Percentiles rank a stretch among this genome's conserved stretches.
Evolutionary conservation across 2,888 invertebrate genomes (phyloP).

Genomic region (Bellardia pandia): DNA sequence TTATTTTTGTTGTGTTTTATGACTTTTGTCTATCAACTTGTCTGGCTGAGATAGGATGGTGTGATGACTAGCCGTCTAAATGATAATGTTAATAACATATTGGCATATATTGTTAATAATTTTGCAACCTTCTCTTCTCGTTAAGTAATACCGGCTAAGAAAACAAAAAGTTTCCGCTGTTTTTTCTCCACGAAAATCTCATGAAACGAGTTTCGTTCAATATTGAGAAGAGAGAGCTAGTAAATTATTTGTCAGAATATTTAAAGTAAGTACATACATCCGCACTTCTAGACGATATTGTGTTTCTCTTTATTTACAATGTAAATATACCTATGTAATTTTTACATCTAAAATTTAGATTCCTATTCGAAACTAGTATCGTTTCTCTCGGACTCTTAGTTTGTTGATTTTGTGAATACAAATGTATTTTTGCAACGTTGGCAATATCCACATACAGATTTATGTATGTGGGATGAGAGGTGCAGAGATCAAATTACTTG

Average conservation of each 20-base stretch:
- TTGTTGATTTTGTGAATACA: background rate
- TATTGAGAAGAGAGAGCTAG: background rate
- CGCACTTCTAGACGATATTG: background rate
- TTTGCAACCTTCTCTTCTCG: background rate
- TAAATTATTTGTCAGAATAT: background rate
- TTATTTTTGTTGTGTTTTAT: slow-evolving; percentile 16
- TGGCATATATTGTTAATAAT: background rate
- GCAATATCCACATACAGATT: slow-evolving; percentile 21
- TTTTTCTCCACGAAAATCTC: background rate
- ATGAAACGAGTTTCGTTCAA: background rate
- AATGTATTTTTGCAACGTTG: slow-evolving; percentile 50
- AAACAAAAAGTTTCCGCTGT: slow-evolving; percentile 12
- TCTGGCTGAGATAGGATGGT: slow-evolving; percentile 24
- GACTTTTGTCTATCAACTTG: slow-evolving; percentile 46
- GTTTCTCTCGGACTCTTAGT: background rate
- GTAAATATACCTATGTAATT: too few species aligned
- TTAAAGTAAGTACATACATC: background rate
- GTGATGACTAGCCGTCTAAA: slow-evolving; percentile 26
- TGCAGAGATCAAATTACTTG: too few species aligned
- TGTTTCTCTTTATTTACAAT: background rate
- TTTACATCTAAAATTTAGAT: background rate
- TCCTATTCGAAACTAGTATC: background rate
- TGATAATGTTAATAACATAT: slow-evolving; percentile 22
- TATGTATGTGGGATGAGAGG: too few species aligned
- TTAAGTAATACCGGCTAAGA: background rate